Percentiles rank a stretch among this genome's conserved stretches.
Evolutionary conservation across 2,888 invertebrate species (phyloP).

Genomic region (Hemicrepidius hirtus): DNA sequence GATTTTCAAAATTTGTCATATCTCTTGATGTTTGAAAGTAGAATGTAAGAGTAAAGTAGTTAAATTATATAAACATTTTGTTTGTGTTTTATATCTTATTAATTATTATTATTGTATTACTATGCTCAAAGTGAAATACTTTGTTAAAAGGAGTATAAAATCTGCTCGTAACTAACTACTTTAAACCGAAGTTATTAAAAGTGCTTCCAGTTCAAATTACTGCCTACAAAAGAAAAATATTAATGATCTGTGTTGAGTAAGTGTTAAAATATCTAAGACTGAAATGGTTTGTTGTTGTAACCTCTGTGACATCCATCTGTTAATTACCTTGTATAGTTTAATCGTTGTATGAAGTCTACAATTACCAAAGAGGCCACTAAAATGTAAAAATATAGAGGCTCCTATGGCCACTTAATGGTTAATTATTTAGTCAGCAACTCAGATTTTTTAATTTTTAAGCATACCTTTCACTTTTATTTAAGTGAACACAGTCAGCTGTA

Average conservation of each 20-base stretch:
- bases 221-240: conserved; percentile 40
- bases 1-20: conserved; percentile 6
- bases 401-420: conserved; percentile 25
- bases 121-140: conserved; percentile 2
- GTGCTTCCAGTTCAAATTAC: conserved; percentile 52
- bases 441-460: conserved; percentile 30
- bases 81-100: conserved; percentile 1
- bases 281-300: conserved; percentile 48
- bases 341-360: conserved; percentile 47
- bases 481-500: conserved; percentile 50
- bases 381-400: conserved; percentile 41
- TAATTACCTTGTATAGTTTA: conserved; percentile 48
- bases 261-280: conserved; percentile 43
- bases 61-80: conserved; percentile 2
- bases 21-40: conserved; percentile 8
- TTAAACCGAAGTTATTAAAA: conserved; percentile 44
- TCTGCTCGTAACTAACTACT: not conserved
- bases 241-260: conserved; percentile 36
- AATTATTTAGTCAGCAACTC: conserved; percentile 43
- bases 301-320: conserved; percentile 42
- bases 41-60: not conserved
- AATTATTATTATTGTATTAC: not conserved
- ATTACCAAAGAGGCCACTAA: conserved; percentile 51
- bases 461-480: conserved; percentile 17
- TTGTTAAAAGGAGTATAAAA: conserved; percentile 10